phyloP scores from a whole-genome alignment of 1,140 invertebrate genomes.

The Stegodyphus dumicola region DNA sequence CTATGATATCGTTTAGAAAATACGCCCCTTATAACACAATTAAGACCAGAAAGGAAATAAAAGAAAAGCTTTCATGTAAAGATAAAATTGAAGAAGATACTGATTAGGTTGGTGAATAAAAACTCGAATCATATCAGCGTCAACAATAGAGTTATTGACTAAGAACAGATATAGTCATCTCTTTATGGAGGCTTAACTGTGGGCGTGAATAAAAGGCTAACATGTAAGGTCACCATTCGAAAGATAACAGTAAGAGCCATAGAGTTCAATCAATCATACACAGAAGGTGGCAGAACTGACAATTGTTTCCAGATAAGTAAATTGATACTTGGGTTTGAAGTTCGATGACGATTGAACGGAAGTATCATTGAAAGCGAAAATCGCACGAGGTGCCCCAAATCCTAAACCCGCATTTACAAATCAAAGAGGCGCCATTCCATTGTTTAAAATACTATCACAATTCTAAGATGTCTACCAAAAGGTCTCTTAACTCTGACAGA shows the following conservation, averaged over 20 bases:
- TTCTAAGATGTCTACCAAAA: too few relatives aligned
- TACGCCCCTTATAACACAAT: conserved; percentile 36
- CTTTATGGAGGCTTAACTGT: background rate
- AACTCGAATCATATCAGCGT: background rate
- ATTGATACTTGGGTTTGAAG: conserved; percentile 5
- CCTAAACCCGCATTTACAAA: too few relatives aligned
- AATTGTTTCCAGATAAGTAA: background rate
- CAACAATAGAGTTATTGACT: conserved; percentile 4
- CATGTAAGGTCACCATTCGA: background rate
- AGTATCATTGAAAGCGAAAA: background rate
- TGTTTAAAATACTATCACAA: too few relatives aligned
- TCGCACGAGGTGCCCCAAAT: too few relatives aligned
- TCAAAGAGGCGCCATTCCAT: too few relatives aligned
- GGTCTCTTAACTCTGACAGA: too few relatives aligned
- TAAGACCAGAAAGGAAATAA: conserved; percentile 23
- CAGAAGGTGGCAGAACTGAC: background rate
- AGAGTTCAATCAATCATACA: background rate
- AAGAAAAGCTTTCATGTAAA: background rate
- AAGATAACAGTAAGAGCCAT: background rate
- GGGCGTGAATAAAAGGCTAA: conserved; percentile 1
- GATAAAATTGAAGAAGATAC: conserved; percentile 31
- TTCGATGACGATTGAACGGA: background rate
- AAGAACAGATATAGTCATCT: background rate
- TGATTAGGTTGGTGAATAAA: conserved; percentile 18
- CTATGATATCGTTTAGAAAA: background rate